Base-by-base conservation (phyloP, 1,140 invertebrate species). In the Arctopsyche grandis region DNA sequence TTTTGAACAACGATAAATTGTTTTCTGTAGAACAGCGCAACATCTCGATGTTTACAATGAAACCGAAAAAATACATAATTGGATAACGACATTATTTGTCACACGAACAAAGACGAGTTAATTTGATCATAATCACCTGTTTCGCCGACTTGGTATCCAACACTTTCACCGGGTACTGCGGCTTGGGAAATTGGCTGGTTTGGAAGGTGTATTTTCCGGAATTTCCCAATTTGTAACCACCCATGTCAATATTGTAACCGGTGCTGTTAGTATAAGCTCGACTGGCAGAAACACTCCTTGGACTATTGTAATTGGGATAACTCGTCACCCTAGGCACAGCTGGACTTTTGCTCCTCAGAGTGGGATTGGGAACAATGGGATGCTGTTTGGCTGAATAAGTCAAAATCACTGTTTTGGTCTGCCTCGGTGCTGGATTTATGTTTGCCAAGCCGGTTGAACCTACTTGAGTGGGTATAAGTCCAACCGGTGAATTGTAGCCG, bases 61-160 rank as follows among this genome's bases (percentile, higher is more conserved):
- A 38, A 38, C 29, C 29, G 29, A 38, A 38, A 38, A 38, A 38
- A 38, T 38, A 38, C 29, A 38, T 38, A 38, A 38, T 38, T 38
- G 29, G 29, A 38, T 38, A 38, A 38, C 3, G 7, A 38, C 29
- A 38, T 38, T 38, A 38, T 38, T 38, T 38, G 29, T 4, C 29
- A 38, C 29, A 38, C 29, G 29, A 7, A 38, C 29, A 38, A 38
- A 38, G 29, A 38, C 29, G 29, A 38, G 29, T 7, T 52, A 52
- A 52, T 52, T 52, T 16, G 16, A 52, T 16, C 5, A 60, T 22
- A 66, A 66, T 66, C 79, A 88, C 91, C 79, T 94, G 94, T 86
- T 95, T 95, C 29, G 93, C 92, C 9, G 89, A 89, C 85, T 94
- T 94, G 1, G 90, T 85, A 75, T 94, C 93, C 29, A 90, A 90